These are phyloP conservation scores for Tineola bisselliella DNA, from an alignment of 2,888 invertebrate genomes.

Conservation along the genomic window DNA sequence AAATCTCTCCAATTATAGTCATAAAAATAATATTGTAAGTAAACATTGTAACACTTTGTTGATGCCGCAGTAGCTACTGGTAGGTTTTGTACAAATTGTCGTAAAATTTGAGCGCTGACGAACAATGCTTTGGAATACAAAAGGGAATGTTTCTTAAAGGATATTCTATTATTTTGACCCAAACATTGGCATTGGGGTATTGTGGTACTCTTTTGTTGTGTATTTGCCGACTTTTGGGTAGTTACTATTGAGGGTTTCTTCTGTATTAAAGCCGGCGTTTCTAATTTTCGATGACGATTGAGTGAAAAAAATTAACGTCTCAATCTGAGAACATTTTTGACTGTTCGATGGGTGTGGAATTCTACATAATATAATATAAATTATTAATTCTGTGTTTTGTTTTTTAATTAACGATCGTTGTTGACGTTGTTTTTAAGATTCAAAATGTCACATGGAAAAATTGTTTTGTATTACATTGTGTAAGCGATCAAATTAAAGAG, in stretches of 20 bases:
- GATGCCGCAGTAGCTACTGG: slow-evolving; percentile 51
- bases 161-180: slow-evolving; percentile 56
- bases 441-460: no score
- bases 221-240: slow-evolving; percentile 66
- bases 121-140: slow-evolving; percentile 52
- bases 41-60: slow-evolving; percentile 52
- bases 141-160: slow-evolving; percentile 40
- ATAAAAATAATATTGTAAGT: slow-evolving; percentile 63
- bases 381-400: neutral
- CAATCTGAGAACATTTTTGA: neutral
- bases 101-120: slow-evolving; percentile 2
- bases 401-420: no score
- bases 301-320: slow-evolving; percentile 27
- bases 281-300: slow-evolving; percentile 16
- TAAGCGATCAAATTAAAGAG: no score
- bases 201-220: slow-evolving; percentile 51
- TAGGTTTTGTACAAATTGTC: slow-evolving; percentile 59
- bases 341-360: neutral
- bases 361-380: neutral
- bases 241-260: slow-evolving; percentile 37
- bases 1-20: slow-evolving; percentile 54
- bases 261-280: slow-evolving; percentile 26
- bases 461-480: no score
- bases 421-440: no score
- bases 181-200: slow-evolving; percentile 63